Percentiles rank a stretch among this genome's conserved stretches.
These are phyloP conservation scores for Seriola dumerili DNA, from an alignment of 2,113 vertebrate species.

Conservation along the genomic window DNA sequence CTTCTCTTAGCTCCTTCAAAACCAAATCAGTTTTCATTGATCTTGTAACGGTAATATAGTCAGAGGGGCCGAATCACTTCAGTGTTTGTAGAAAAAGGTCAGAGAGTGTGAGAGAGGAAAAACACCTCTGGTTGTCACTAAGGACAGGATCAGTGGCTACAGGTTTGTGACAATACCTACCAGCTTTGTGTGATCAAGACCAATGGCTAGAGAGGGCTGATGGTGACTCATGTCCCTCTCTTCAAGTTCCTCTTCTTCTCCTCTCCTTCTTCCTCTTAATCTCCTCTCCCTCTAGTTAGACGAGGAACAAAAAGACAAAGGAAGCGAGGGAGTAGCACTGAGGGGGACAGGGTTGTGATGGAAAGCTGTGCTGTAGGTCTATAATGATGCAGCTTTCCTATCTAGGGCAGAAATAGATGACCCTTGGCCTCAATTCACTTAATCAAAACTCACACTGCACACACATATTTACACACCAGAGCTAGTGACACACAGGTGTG, in stretches of 20 bases:
- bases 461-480: neutral
- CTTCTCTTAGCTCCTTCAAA: neutral
- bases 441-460: conserved; percentile 7
- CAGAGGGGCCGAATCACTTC: conserved; percentile 7
- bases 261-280: neutral
- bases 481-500: neutral
- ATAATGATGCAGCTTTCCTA: conserved; percentile 48
- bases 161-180: conserved; percentile 21
- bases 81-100: conserved; percentile 13
- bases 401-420: conserved; percentile 53
- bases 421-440: conserved; percentile 14
- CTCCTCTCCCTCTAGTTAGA: neutral
- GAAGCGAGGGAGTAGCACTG: neutral
- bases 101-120: neutral
- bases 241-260: neutral
- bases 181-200: conserved; percentile 37
- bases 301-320: conserved; percentile 23
- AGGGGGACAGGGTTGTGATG: conserved; percentile 30
- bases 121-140: neutral
- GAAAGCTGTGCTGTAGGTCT: conserved; percentile 50
- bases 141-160: conserved; percentile 16
- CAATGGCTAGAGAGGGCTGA: neutral
- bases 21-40: neutral
- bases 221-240: neutral
- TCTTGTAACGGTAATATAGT: conserved; percentile 11